Percentiles rank a stretch among this genome's conserved stretches.
Conservation (phyloP, 2,113 vertebrate species). For the Pelobates fuscus region DNA sequence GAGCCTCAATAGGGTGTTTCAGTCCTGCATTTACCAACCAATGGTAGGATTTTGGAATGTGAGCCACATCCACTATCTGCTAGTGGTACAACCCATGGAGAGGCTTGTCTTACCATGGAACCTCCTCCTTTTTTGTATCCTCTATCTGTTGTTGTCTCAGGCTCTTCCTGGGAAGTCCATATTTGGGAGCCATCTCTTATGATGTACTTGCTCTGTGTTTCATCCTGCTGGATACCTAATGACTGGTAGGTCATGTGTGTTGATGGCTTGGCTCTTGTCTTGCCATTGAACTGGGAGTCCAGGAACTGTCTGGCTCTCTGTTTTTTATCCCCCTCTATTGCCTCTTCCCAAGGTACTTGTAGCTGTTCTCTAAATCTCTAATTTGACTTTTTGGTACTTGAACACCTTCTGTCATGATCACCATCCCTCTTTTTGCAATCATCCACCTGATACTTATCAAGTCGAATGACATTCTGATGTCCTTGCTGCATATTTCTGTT, state of each 20-base stretch:
- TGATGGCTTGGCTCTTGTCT: background rate
- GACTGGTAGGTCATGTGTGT: background rate
- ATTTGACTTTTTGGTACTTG: no score
- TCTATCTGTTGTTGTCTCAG: background rate
- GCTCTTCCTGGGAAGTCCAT: background rate
- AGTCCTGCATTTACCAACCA: conserved; percentile 9
- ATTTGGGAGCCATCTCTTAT: background rate
- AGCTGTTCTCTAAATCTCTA: no score
- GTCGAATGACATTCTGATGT: background rate
- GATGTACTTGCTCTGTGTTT: background rate
- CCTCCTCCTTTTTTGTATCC: no score
- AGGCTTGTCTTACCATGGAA: background rate
- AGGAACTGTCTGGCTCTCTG: background rate
- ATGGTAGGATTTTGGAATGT: background rate
- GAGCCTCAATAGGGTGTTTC: background rate
- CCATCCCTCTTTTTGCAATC: no score
- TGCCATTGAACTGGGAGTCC: background rate
- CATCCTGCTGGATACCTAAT: no score
- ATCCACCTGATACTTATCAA: background rate
- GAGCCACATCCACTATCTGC: background rate
- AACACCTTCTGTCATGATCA: no score
- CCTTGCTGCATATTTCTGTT: background rate
- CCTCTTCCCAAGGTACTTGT: no score
- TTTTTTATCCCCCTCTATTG: background rate
- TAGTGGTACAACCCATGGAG: background rate